phyloP scores from a whole-genome alignment of 1,140 invertebrate species.

The Zaprionus davidi region DNA sequence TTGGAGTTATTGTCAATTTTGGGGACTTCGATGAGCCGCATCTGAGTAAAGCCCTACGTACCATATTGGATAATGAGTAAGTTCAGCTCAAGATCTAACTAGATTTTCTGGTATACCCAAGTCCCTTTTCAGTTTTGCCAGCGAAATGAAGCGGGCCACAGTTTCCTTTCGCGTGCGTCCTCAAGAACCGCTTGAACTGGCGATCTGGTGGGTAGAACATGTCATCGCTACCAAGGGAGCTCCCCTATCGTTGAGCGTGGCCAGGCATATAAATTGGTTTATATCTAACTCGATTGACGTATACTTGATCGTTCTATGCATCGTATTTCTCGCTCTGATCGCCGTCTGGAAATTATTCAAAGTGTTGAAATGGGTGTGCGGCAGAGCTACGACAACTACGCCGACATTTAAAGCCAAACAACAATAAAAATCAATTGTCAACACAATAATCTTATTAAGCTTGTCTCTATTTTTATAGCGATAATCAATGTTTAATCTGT shows the following conservation, averaged over 20 bases:
- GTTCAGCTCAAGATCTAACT: not conserved
- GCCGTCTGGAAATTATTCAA: conserved; percentile 24
- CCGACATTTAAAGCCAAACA: conserved; percentile 43
- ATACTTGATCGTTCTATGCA: conserved; percentile 72
- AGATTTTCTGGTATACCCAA: not conserved
- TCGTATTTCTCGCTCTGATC: conserved; percentile 16
- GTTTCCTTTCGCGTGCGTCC: conserved; percentile 85
- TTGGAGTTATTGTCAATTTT: conserved; percentile 86
- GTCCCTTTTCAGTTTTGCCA: conserved; percentile 78
- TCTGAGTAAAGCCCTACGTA: conserved; percentile 84
- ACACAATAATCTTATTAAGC: not conserved
- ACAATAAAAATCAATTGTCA: conserved; percentile 31
- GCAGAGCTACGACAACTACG: not conserved
- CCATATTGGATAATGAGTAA: conserved; percentile 72
- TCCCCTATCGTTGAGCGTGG: conserved; percentile 83
- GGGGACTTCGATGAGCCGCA: conserved; percentile 86
- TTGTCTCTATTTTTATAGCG: conserved; percentile 1
- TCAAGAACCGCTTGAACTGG: conserved; percentile 85
- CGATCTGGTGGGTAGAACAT: conserved; percentile 86
- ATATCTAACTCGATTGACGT: conserved; percentile 88
- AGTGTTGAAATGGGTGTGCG: conserved; percentile 13
- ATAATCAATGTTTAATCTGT: not conserved
- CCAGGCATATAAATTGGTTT: conserved; percentile 86
- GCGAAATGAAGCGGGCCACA: conserved; percentile 84
- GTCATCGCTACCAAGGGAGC: conserved; percentile 85